Base-by-base conservation (phyloP, 2,888 invertebrate genomes). In the Leistus spinibarbis region DNA sequence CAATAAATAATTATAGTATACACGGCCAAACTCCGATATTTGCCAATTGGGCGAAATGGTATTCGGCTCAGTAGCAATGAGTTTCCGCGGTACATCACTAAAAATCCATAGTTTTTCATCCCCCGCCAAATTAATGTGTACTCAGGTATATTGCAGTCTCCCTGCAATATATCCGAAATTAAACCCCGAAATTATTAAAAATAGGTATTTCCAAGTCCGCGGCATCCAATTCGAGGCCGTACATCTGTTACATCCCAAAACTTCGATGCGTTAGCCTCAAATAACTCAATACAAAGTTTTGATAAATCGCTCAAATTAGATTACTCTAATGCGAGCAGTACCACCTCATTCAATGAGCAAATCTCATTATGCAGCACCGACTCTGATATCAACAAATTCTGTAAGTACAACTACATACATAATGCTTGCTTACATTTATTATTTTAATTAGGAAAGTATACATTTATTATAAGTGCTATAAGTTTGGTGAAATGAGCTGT, bases 61-160 rank as follows among this genome's bases (percentile, higher is more conserved):
- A 80, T 97, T 97, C 84, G 97, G 97, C 5, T 92, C 95, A 1
- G 93, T 95, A 68, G 95, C 95, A 1, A 93, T 97, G 93, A 93
- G 94, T 79, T 95, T 92, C 86, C 91, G 92, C 82, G 95, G 95
- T 71, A 91, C 94, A 54, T 92, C 95, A n/a, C 89, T 95, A 78
- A 97, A 97, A 88, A 94, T 95, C 76, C 93, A 93, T 83, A 88
- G 89, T 76, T 88, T 92, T 83, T 79, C 80, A 17, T 79, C 80
- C 10, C 84, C 84, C 3, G 76, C 79, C 13, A 80, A 83, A 22
- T 77, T 86, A 16, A 83, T 86, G 81, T 84, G 84, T 73, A 84
- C 90, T 27, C 89, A 89, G 86, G 90, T 71, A 40, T 75, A 63
- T 62, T 27, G 60, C 10, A 54, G 16, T 60, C 16, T 3, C 53